These are phyloP conservation scores for Odontamblyopus rebecca DNA, from an alignment of 2,797 vertebrate genomes.

Conservation along the genomic window DNA sequence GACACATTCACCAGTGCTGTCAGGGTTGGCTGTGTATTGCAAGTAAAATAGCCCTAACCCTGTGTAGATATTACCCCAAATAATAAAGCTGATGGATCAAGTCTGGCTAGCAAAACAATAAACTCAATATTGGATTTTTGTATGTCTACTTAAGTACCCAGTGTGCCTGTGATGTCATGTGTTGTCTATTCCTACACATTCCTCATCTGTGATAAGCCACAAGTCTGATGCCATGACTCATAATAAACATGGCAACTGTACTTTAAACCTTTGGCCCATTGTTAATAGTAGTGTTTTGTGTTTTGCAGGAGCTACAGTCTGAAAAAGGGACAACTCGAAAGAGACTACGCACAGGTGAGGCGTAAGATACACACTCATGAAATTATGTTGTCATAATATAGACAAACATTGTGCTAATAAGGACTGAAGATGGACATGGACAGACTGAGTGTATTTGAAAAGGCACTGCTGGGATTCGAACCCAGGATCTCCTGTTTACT, in stretches of 20 bases:
- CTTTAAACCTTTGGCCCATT: neutral
- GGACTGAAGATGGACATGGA: neutral
- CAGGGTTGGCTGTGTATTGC: neutral
- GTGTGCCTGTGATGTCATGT: neutral
- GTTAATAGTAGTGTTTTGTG: conserved; percentile 19
- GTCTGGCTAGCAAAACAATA: neutral
- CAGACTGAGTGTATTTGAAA: neutral
- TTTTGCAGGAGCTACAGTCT: conserved; percentile 91
- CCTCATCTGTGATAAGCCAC: conserved; percentile 52
- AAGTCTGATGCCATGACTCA: conserved; percentile 31
- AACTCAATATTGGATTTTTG: neutral
- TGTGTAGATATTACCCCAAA: neutral
- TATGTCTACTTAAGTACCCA: neutral
- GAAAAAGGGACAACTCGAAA: conserved; percentile 95
- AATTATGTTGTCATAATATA: neutral
- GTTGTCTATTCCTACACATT: conserved; percentile 59
- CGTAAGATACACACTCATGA: neutral
- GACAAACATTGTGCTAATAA: neutral
- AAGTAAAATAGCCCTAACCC: neutral
- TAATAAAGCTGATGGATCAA: neutral
- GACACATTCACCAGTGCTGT: neutral
- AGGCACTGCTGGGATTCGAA: neutral
- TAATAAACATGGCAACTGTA: neutral
- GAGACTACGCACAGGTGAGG: conserved; percentile 93
- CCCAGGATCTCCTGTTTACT: neutral